A percentile compares a stretch with the other conserved stretches of the same genome.
phyloP scores from a whole-genome alignment of 2,797 vertebrate species.

The Etheostoma perlongum region DNA sequence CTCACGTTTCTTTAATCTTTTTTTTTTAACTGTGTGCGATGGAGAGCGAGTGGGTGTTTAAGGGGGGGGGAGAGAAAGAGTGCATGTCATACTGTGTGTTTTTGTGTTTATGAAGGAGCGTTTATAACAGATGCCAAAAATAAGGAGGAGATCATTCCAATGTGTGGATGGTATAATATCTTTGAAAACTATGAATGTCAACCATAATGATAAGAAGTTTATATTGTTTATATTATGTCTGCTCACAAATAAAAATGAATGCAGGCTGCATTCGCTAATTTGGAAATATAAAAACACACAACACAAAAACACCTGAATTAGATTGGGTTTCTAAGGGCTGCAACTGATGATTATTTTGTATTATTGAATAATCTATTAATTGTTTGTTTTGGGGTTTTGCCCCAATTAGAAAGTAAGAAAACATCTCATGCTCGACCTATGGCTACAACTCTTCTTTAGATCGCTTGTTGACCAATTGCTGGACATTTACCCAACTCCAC shows the following conservation, averaged over 20 bases:
- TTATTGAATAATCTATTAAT: background rate
- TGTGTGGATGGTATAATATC: background rate
- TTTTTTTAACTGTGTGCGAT: slow-evolving; percentile 5
- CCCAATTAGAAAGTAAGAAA: too few species aligned
- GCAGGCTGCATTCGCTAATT: background rate
- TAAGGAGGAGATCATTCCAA: slow-evolving; percentile 2
- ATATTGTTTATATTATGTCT: slow-evolving; percentile 3
- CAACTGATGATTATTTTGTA: background rate
- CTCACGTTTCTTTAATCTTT: slow-evolving; percentile 46
- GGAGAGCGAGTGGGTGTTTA: slow-evolving; percentile 25
- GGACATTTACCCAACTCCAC: too few species aligned
- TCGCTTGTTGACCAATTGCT: too few species aligned
- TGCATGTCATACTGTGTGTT: background rate
- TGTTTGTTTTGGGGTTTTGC: background rate
- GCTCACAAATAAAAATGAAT: slow-evolving; percentile 16
- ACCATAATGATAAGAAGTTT: slow-evolving; percentile 30
- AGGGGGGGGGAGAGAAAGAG: background rate
- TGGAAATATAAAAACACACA: background rate
- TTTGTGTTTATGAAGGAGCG: background rate
- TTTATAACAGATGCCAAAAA: slow-evolving; percentile 22
- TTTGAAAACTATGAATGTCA: slow-evolving; percentile 27
- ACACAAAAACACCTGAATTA: slow-evolving; percentile 2
- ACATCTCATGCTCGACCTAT: too few species aligned
- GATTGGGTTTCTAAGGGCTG: background rate
- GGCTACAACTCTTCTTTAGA: too few species aligned